A percentile compares a stretch with the other conserved stretches of the same genome.
These are phyloP conservation scores for Erythrocercus mccallii DNA, from an alignment of 2,113 vertebrate genomes.

Conservation along the genomic window DNA sequence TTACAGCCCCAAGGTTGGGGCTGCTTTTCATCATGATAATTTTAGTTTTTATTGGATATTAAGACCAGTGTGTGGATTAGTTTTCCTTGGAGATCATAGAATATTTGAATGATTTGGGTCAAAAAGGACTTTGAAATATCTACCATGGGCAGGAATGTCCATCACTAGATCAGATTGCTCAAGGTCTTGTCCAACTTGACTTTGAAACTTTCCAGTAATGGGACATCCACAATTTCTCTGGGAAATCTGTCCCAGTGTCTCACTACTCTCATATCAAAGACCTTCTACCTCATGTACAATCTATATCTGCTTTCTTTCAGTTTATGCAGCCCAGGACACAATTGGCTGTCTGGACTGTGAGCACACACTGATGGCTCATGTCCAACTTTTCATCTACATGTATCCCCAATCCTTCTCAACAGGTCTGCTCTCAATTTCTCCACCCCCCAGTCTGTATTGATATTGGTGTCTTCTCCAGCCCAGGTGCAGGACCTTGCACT, in stretches of 20 bases:
- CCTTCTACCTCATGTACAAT: background rate
- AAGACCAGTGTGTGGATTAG: background rate
- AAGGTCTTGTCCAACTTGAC: background rate
- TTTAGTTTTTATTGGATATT: background rate
- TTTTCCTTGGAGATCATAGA: background rate
- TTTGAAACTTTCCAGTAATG: background rate
- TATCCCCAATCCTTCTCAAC: background rate
- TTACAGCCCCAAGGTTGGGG: background rate
- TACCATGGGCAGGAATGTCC: background rate
- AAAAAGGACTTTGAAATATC: background rate
- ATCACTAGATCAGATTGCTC: background rate
- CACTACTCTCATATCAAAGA: background rate
- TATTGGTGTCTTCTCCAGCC: background rate
- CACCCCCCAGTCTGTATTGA: background rate
- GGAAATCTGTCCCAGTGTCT: background rate
- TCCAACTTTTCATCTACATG: background rate
- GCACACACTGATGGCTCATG: background rate
- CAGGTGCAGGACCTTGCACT: background rate
- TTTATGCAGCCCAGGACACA: background rate
- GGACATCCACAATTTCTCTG: background rate
- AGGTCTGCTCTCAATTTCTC: background rate
- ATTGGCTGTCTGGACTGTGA: fast-evolving
- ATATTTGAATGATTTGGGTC: background rate
- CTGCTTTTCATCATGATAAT: background rate
- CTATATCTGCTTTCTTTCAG: background rate